Evolutionary conservation across 2,113 vertebrate species (phyloP), one percentile per base, ranked within the genome.

Genomic region (Patagioenas fasciata): DNA sequence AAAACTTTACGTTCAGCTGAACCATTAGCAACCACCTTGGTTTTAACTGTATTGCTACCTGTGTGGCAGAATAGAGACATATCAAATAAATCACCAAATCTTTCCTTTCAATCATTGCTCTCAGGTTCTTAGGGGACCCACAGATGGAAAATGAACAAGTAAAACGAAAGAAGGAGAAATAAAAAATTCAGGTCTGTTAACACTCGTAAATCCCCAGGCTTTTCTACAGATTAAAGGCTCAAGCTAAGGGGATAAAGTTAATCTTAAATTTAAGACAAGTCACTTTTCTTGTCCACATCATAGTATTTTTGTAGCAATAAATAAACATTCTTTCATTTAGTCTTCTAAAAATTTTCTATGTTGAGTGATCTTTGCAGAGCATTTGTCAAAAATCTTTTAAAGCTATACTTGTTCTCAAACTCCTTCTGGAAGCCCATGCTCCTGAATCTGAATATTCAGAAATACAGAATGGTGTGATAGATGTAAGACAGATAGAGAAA

Each of bases 171-270:
- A 88, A 95, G 66, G 34, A 91, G 42, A 95, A 93, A 93, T 91
- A 95, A 95, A 94, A 96, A 97, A 95, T 88, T 92, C 91, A 95
- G 66, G 36, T 89, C 88, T 91, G 93, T 94, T 96, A 97, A 95
- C 79, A 53, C 87, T 93, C 93, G 91, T 83, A 97, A 96, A 94
- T 89, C 95, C 95, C 77, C 62, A 91, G 93, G 91, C 77, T 97
- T 85, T 97, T 96, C 95, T 82, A 83, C 81, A 98, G 96, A 96
- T 97, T 95, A 97, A 97, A 94, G 95, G 89, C 77, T 97, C 89
- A 88, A 73, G 62, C 65, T 60, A 85, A 96, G 85, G 95, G 79
- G 88, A 97, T 85, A 93, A 90, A 96, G 65, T 96, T 95, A 95
- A 97, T 96, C 90, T 97, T 91, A 92, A 93, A 93, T 87, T 95